A percentile compares a stretch with the other conserved stretches of the same genome.
These are phyloP conservation scores for Glomeris maerens DNA, from an alignment of 1,140 invertebrate genomes.

Conservation along the genomic window DNA sequence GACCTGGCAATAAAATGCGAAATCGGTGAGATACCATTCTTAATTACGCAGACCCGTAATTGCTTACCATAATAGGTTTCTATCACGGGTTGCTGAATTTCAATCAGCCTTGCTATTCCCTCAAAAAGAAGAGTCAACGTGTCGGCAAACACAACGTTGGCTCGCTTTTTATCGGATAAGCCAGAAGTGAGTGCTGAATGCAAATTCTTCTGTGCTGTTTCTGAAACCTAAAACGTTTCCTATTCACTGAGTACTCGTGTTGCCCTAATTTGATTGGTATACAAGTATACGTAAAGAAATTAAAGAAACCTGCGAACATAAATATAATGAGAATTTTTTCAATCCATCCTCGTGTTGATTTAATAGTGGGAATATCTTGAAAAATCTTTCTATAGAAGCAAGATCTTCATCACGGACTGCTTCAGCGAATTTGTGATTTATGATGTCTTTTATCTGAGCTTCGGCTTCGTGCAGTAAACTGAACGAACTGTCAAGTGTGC, in stretches of 20 bases:
- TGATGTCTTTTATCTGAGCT: slow-evolving; percentile 51
- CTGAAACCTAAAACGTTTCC: slow-evolving; percentile 38
- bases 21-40: not conserved
- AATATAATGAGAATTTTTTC: slow-evolving; percentile 76
- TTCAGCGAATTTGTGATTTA: slow-evolving; percentile 75
- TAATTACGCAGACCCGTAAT: not conserved
- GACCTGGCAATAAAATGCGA: slow-evolving; percentile 33
- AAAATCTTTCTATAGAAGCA: slow-evolving; percentile 85
- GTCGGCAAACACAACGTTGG: slow-evolving; percentile 63
- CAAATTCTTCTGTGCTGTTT: slow-evolving; percentile 58
- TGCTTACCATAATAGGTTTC: slow-evolving; percentile 78
- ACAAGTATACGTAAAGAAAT: not conserved
- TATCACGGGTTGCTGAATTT: slow-evolving; percentile 81
- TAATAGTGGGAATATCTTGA: slow-evolving; percentile 93
- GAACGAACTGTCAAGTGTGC: slow-evolving; percentile 59
- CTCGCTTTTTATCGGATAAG: slow-evolving; percentile 51
- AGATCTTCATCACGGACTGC: slow-evolving; percentile 77
- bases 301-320: slow-evolving; percentile 56
- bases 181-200: slow-evolving; percentile 27
- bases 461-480: slow-evolving; percentile 73
- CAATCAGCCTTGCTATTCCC: slow-evolving; percentile 69
- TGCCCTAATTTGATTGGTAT: not conserved
- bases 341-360: slow-evolving; percentile 84
- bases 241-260: slow-evolving; percentile 1
- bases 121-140: slow-evolving; percentile 73